phyloP scores from a whole-genome alignment of 2,797 vertebrate genomes.

The Cirrhinus molitorella region DNA sequence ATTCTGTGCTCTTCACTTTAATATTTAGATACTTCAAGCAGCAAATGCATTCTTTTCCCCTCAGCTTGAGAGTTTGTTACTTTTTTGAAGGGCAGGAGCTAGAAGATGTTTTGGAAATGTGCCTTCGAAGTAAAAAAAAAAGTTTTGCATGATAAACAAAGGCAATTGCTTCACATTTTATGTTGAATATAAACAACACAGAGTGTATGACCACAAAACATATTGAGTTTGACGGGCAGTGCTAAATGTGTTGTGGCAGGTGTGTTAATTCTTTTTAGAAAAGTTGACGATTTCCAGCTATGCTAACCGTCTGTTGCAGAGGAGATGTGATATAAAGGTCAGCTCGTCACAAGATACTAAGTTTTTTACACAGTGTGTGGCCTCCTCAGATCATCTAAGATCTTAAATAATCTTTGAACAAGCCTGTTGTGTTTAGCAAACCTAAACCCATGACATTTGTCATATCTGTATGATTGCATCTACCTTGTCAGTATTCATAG shows the following conservation, averaged over 20 bases:
- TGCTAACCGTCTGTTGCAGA: neutral
- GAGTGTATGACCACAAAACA: neutral
- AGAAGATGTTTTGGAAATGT: neutral
- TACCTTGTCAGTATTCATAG: neutral
- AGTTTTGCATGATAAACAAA: neutral
- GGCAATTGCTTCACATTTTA: neutral
- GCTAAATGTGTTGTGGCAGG: neutral
- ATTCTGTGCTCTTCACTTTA: neutral
- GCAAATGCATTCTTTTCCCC: neutral
- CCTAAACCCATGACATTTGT: neutral
- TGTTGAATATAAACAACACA: neutral
- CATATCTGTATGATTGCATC: neutral
- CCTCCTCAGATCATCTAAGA: neutral
- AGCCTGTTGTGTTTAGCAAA: neutral
- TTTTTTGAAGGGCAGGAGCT: neutral
- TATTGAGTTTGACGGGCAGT: neutral
- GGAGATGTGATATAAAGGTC: constrained; percentile 6
- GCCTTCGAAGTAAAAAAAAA: neutral
- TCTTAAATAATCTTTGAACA: neutral
- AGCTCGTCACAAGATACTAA: neutral
- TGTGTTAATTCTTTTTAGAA: neutral
- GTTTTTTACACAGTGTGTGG: neutral
- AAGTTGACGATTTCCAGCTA: neutral
- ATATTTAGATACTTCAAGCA: neutral
- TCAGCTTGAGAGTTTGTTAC: neutral